Evolutionary conservation across 2,797 vertebrate genomes (phyloP).

Genomic region (Sebastes iracundus): DNA sequence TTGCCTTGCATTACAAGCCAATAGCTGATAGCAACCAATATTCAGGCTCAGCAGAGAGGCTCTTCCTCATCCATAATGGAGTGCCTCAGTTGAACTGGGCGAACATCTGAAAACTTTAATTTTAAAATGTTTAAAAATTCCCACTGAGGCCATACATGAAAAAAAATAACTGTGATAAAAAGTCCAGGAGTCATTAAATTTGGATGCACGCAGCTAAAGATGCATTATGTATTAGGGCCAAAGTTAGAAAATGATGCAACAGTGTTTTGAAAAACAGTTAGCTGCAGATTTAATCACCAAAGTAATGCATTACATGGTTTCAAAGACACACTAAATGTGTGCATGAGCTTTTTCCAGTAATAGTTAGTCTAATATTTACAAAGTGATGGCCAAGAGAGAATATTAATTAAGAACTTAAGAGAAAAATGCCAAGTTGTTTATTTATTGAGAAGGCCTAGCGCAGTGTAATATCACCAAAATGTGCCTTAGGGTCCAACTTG

Average conservation of each 20-base stretch:
- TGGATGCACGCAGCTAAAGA: conserved; percentile 28
- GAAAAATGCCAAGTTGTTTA: conserved; percentile 52
- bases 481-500: conserved; percentile 35
- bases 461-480: conserved; percentile 44
- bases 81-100: background rate
- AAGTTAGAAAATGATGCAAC: conserved; percentile 38
- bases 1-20: conserved; percentile 7
- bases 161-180: conserved; percentile 10
- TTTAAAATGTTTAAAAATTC: conserved; percentile 22
- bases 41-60: background rate
- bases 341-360: conserved; percentile 45
- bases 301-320: conserved; percentile 34
- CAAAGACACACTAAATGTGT: conserved; percentile 39
- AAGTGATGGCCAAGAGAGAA: conserved; percentile 49
- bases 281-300: conserved; percentile 40
- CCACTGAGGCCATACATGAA: conserved; percentile 19
- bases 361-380: conserved; percentile 58
- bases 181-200: conserved; percentile 18
- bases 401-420: conserved; percentile 56
- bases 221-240: conserved; percentile 32
- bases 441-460: conserved; percentile 20
- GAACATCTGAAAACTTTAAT: conserved; percentile 21
- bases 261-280: conserved; percentile 33
- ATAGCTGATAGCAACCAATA: conserved; percentile 7
- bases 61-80: conserved; percentile 10